Evolutionary conservation across 1,140 invertebrate genomes (phyloP).

Genomic region (Phthorimaea operculella): DNA sequence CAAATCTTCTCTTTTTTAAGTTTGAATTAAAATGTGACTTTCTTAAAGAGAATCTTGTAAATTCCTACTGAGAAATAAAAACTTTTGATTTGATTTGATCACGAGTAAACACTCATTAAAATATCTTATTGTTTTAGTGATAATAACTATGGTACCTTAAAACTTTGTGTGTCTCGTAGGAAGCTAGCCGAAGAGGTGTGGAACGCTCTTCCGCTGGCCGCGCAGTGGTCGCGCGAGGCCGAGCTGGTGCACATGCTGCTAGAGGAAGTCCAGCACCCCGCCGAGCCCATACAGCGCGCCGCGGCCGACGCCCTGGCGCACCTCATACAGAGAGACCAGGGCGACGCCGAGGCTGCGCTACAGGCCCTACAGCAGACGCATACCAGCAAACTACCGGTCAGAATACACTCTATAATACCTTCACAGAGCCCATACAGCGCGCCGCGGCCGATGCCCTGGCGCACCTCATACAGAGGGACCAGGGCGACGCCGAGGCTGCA

Average conservation of each 20-base stretch:
- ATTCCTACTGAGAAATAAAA: too few species aligned
- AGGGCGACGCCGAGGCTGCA: constrained; percentile 59
- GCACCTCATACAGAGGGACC: constrained; percentile 68
- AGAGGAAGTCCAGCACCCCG: constrained; percentile 81
- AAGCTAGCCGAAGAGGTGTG: constrained; percentile 77
- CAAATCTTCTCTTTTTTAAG: too few species aligned
- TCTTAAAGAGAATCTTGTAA: too few species aligned
- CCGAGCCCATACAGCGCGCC: constrained; percentile 82
- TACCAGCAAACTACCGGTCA: constrained; percentile 74
- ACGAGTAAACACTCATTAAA: too few species aligned
- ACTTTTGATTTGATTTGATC: too few species aligned
- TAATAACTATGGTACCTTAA: too few species aligned
- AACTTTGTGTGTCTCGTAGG: too few species aligned
- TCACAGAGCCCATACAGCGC: constrained; percentile 77
- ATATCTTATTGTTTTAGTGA: too few species aligned
- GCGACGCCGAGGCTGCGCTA: constrained; percentile 68
- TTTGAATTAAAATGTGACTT: too few species aligned
- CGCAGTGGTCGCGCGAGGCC: constrained; percentile 59
- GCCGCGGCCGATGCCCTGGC: constrained; percentile 82
- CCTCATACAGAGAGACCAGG: constrained; percentile 61
- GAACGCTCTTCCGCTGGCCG: constrained; percentile 48
- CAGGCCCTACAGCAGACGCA: constrained; percentile 80
- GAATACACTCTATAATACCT: too few species aligned
- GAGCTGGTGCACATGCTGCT: constrained; percentile 74
- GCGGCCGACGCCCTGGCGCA: constrained; percentile 81